These are phyloP conservation scores for Apodemus agrarius DNA, from an alignment of 2,797 vertebrate species.

Conservation along the genomic window DNA sequence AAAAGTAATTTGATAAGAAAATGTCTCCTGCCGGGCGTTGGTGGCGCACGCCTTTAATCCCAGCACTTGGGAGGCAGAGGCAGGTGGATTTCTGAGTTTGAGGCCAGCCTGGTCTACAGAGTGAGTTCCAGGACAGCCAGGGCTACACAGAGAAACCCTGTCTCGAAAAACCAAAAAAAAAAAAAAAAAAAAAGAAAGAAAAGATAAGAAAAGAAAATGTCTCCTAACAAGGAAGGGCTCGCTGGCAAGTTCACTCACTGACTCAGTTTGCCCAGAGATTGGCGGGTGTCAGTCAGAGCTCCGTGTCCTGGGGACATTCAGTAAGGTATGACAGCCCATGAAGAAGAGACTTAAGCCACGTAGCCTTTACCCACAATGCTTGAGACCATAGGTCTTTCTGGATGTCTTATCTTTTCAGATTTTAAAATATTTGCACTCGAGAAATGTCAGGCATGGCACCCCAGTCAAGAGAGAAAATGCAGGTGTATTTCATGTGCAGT, in stretches of 20 bases:
- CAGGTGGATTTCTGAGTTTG: too few species aligned
- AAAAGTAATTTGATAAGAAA: neutral
- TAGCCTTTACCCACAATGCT: neutral
- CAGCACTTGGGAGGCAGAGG: too few species aligned
- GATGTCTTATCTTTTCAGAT: neutral
- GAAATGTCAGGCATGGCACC: neutral
- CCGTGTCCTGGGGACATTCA: neutral
- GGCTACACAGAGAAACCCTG: too few species aligned
- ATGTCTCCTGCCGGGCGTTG: too few species aligned
- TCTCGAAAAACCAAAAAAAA: too few species aligned
- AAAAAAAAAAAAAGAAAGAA: too few species aligned
- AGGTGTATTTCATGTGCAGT: neutral
- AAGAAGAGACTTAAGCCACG: neutral
- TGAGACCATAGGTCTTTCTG: neutral
- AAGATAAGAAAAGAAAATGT: too few species aligned
- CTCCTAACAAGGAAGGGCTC: neutral
- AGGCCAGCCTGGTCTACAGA: too few species aligned
- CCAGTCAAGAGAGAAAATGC: neutral
- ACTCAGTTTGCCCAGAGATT: neutral
- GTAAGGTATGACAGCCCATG: neutral
- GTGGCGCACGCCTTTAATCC: too few species aligned
- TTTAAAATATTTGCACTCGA: neutral
- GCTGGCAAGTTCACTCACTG: neutral
- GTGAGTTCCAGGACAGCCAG: too few species aligned
- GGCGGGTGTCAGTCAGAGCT: neutral